phyloP scores from a whole-genome alignment of 2,888 invertebrate species.

The Acleris sparsana region DNA sequence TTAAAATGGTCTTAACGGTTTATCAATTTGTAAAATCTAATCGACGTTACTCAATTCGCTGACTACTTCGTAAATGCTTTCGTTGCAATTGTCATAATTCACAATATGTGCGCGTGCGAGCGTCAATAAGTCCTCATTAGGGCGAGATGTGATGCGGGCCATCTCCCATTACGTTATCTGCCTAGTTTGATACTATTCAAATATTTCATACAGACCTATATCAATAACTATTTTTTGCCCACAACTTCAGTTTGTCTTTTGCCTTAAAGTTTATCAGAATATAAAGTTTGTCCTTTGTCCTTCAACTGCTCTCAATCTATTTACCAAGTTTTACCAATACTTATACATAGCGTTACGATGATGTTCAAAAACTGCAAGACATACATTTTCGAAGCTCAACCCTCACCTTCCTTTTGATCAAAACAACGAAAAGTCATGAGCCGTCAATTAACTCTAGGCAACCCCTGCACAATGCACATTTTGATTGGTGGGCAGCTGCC shows the following conservation, averaged over 20 bases:
- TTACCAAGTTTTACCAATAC: no score
- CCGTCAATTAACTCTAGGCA: constrained; percentile 62
- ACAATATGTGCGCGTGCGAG: constrained; percentile 40
- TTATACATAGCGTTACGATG: no score
- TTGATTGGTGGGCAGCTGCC: constrained; percentile 78
- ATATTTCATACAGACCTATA: not conserved
- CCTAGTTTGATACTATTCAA: constrained; percentile 25
- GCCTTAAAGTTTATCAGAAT: no score
- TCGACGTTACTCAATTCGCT: constrained; percentile 8
- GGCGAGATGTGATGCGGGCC: constrained; percentile 42
- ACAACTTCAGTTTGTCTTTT: no score
- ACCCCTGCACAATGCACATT: constrained; percentile 75
- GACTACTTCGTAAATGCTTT: constrained; percentile 15
- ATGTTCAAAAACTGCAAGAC: not conserved
- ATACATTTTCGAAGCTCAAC: constrained; percentile 24
- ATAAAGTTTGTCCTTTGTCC: no score
- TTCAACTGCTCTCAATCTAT: no score
- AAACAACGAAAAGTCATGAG: constrained; percentile 63
- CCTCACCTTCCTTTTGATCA: constrained; percentile 45
- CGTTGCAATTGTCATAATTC: constrained; percentile 36
- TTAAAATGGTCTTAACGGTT: constrained; percentile 11
- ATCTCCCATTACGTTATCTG: constrained; percentile 40
- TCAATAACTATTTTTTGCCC: no score
- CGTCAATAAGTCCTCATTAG: constrained; percentile 39
- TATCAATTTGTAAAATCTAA: constrained; percentile 2